Evolutionary conservation across 2,797 vertebrate species (phyloP).

Genomic region (Otus scops): DNA sequence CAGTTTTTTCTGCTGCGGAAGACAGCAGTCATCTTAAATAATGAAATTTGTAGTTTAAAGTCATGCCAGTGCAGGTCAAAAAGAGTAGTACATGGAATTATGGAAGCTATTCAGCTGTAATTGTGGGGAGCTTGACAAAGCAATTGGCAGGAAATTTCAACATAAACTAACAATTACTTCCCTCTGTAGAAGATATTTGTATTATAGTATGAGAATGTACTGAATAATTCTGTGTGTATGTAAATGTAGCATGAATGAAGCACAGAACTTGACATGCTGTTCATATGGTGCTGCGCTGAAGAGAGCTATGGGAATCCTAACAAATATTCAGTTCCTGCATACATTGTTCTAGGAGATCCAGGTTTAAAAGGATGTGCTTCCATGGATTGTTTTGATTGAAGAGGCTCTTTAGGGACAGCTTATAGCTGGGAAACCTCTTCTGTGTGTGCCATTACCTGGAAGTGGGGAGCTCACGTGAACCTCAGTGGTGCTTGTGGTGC

Average conservation of each 20-base stretch:
- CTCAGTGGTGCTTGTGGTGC: not conserved
- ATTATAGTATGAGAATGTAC: not conserved
- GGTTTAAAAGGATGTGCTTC: not conserved
- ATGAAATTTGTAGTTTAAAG: not conserved
- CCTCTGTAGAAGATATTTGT: not conserved
- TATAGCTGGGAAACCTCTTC: not conserved
- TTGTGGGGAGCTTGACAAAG: not conserved
- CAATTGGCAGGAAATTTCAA: not conserved
- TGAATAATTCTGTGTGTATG: not conserved
- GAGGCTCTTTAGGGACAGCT: not conserved
- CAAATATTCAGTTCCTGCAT: not conserved
- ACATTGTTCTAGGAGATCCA: not conserved
- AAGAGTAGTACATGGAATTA: not conserved
- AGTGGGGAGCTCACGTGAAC: not conserved
- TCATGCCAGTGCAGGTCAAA: not conserved
- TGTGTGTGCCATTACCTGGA: not conserved
- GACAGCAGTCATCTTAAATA: not conserved
- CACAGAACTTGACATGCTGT: not conserved
- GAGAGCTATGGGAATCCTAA: not conserved
- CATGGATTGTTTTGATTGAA: not conserved
- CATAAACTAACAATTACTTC: not conserved
- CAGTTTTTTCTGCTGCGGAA: not conserved
- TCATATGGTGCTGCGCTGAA: not conserved
- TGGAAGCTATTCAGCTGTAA: not conserved
- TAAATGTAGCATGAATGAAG: not conserved